Percentiles rank a stretch among this genome's conserved stretches.
Conservation (phyloP, 2,888 invertebrate species). For the Nomada fucata region DNA sequence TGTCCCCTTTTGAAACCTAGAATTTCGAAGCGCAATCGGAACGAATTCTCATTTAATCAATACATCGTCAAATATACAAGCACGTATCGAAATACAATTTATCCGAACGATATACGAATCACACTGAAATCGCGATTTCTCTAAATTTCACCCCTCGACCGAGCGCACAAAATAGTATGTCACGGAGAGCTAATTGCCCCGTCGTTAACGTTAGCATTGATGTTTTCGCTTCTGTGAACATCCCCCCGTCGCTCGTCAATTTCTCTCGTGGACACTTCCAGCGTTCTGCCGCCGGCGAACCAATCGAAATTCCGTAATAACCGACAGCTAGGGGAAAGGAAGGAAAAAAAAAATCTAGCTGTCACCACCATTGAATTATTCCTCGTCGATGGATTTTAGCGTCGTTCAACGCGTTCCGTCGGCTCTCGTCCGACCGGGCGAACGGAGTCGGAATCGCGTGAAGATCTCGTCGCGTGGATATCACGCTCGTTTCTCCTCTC, state of each 20-base stretch:
- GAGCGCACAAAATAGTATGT: neutral
- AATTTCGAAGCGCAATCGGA: too few species aligned
- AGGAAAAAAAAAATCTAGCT: too few species aligned
- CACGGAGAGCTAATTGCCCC: neutral
- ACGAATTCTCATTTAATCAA: too few species aligned
- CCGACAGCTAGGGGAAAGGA: neutral
- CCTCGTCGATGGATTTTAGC: neutral
- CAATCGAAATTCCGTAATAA: neutral
- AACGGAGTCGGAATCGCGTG: slow-evolving; percentile 37
- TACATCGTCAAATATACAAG: too few species aligned
- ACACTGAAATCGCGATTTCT: neutral
- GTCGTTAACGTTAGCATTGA: neutral
- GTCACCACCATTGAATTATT: neutral
- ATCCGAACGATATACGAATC: neutral
- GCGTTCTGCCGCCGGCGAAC: neutral
- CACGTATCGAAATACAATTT: neutral
- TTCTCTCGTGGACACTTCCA: neutral
- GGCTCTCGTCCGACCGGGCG: slow-evolving; percentile 15
- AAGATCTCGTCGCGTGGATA: slow-evolving; percentile 45
- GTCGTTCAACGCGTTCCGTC: neutral
- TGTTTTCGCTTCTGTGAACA: neutral
- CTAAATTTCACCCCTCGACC: neutral
- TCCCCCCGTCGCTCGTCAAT: neutral
- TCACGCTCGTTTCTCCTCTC: slow-evolving; percentile 24
- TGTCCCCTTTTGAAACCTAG: too few species aligned